A percentile compares a stretch with the other conserved stretches of the same genome.
These are phyloP conservation scores for Platycheirus albimanus DNA, from an alignment of 2,888 invertebrate genomes.

Conservation along the genomic window DNA sequence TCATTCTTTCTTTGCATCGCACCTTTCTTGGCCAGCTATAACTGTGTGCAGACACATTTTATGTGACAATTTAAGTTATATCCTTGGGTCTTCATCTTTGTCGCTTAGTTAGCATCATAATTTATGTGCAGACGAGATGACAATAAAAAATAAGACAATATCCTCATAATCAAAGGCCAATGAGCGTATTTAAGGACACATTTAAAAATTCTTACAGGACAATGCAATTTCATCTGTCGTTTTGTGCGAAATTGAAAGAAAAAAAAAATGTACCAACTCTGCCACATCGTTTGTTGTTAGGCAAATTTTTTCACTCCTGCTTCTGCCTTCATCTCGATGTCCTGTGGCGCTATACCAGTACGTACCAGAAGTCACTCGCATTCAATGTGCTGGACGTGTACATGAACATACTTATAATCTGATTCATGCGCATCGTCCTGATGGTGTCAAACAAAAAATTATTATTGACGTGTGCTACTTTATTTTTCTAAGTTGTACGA, in stretches of 20 bases:
- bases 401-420: constrained; percentile 65
- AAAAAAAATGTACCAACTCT: neutral
- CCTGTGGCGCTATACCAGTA: constrained; percentile 62
- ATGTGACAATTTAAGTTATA: constrained; percentile 47
- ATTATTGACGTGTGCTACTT: constrained; percentile 72
- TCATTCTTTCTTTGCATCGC: constrained; percentile 16
- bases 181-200: constrained; percentile 38
- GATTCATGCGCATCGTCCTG: constrained; percentile 67
- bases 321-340: constrained; percentile 49
- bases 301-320: constrained; percentile 44
- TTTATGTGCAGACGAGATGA: constrained; percentile 33
- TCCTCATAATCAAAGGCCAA: constrained; percentile 61
- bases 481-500: constrained; percentile 24
- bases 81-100: constrained; percentile 34
- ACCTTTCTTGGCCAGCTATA: constrained; percentile 29
- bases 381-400: too few species aligned
- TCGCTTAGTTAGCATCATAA: constrained; percentile 23
- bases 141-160: constrained; percentile 45
- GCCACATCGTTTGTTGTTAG: constrained; percentile 36
- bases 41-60: constrained; percentile 16
- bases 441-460: constrained; percentile 59
- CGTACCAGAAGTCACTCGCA: constrained; percentile 46
- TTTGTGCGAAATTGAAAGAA: neutral
- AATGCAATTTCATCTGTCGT: constrained; percentile 56
- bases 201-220: constrained; percentile 31